A percentile compares a stretch with the other conserved stretches of the same genome.
These are phyloP conservation scores for Cecidostiba fungosa DNA, from an alignment of 2,888 invertebrate species.

Conservation along the genomic window DNA sequence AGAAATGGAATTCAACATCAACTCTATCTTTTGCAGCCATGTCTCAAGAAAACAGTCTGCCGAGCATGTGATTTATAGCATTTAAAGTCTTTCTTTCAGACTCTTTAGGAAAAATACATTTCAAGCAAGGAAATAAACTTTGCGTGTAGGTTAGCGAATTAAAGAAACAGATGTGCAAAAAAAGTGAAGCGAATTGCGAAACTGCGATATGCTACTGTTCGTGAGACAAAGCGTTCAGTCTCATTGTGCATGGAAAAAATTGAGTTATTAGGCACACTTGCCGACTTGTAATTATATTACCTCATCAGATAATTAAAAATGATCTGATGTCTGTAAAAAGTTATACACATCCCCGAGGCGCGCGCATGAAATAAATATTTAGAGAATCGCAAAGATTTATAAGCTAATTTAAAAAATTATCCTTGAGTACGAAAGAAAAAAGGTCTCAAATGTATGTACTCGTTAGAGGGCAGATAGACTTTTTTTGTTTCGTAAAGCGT, in stretches of 20 bases:
- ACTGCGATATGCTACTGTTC: slow-evolving; percentile 16
- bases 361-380: slow-evolving; percentile 55
- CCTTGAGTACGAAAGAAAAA: slow-evolving; percentile 53
- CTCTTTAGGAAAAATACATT: slow-evolving; percentile 22
- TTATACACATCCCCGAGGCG: slow-evolving; percentile 47
- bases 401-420: slow-evolving; percentile 54
- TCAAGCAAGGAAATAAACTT: slow-evolving; percentile 59
- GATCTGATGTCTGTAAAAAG: slow-evolving; percentile 59
- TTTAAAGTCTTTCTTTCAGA: slow-evolving; percentile 44
- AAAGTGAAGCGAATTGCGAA: slow-evolving; percentile 1
- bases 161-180: slow-evolving; percentile 14
- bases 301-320: slow-evolving; percentile 58
- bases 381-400: slow-evolving; percentile 53
- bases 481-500: slow-evolving; percentile 54
- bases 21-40: neutral
- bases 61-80: slow-evolving; percentile 51
- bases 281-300: slow-evolving; percentile 58
- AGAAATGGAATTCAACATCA: neutral
- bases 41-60: slow-evolving; percentile 25
- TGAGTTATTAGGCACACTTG: slow-evolving; percentile 21
- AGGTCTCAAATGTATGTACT: slow-evolving; percentile 57
- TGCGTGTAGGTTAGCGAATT: slow-evolving; percentile 58
- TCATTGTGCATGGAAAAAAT: slow-evolving; percentile 11
- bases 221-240: slow-evolving; percentile 36
- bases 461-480: slow-evolving; percentile 52